Evolutionary conservation across 2,113 vertebrate genomes (phyloP).

Genomic region (Gopherus flavomarginatus): DNA sequence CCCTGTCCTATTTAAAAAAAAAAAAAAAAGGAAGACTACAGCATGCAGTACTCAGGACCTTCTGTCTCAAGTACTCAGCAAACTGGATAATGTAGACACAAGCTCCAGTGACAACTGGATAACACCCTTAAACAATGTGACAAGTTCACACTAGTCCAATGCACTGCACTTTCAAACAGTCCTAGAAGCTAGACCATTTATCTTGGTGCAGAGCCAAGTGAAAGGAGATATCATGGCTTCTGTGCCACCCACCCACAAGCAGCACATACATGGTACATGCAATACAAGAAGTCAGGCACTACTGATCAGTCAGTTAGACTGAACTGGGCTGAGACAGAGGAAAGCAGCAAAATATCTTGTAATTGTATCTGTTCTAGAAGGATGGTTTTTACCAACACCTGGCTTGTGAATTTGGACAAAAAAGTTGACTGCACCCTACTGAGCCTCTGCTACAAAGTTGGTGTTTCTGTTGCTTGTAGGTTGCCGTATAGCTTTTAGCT

Average conservation of each 20-base stretch:
- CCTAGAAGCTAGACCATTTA: neutral
- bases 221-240: neutral
- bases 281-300: neutral
- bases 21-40: neutral
- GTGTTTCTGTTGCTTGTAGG: constrained; percentile 32
- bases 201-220: neutral
- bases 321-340: neutral
- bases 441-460: neutral
- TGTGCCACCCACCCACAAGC: neutral
- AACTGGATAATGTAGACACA: rapidly evolving
- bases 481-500: constrained; percentile 51
- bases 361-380: neutral
- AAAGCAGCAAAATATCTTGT: neutral
- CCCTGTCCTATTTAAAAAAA: rapidly evolving
- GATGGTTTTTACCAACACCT: constrained; percentile 31
- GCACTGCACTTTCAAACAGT: neutral
- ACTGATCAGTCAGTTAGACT: neutral
- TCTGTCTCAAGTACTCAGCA: neutral
- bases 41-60: neutral
- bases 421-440: neutral
- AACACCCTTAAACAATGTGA: neutral
- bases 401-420: neutral
- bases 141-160: rapidly evolving
- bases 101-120: rapidly evolving
- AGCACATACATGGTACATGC: neutral